Conservation (phyloP, 1,140 invertebrate species). For the Eubasilissa regina region DNA sequence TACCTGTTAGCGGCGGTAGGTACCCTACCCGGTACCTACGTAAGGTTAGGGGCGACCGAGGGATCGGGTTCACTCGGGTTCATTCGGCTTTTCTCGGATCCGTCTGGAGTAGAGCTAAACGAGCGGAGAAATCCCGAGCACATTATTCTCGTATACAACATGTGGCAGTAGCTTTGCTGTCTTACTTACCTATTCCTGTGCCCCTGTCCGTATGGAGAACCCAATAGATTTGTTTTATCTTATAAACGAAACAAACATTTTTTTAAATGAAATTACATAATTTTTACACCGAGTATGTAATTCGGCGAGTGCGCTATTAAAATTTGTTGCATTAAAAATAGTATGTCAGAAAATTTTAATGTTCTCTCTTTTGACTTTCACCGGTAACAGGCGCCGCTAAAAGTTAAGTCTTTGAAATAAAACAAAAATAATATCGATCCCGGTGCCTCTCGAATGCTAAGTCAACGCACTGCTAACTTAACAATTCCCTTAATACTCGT, state of each 20-base stretch:
- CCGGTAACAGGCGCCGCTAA: no score
- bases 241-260: neutral
- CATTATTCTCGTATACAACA: conserved; percentile 60
- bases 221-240: conserved; percentile 41
- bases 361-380: no score
- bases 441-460: no score
- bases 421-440: no score
- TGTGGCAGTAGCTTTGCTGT: conserved; percentile 58
- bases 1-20: conserved; percentile 29
- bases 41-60: conserved; percentile 46
- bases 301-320: no score
- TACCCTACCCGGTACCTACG: neutral
- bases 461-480: no score
- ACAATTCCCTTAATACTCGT: no score
- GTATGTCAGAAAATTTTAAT: no score
- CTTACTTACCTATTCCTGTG: conserved; percentile 58
- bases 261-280: no score
- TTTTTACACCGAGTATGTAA: no score
- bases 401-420: no score
- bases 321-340: no score
- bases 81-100: conserved; percentile 46
- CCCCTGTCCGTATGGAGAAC: conserved; percentile 36
- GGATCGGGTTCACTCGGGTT: conserved; percentile 38
- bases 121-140: conserved; percentile 60
- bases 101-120: conserved; percentile 58